Evolutionary conservation across 1,140 invertebrate genomes (phyloP).

Genomic region (Atta cephalotes): DNA sequence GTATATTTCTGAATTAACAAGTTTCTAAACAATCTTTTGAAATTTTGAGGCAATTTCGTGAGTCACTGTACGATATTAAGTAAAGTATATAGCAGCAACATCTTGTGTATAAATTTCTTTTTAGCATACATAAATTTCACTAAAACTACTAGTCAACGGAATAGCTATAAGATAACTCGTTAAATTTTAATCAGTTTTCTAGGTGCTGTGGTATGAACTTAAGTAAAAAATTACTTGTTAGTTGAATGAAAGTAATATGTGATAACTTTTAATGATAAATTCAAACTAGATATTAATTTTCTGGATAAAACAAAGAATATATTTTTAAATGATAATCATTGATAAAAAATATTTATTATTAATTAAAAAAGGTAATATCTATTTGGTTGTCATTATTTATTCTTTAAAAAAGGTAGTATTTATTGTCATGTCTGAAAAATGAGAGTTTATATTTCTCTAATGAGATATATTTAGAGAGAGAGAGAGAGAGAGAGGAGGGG

Average conservation of each 20-base stretch:
- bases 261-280: neutral
- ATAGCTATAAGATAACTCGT: slow-evolving; percentile 16
- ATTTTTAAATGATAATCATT: neutral
- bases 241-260: slow-evolving; percentile 13
- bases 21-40: neutral
- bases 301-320: neutral
- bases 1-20: neutral
- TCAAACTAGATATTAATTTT: slow-evolving; percentile 7
- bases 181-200: slow-evolving; percentile 45
- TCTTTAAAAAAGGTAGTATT: too few relatives aligned
- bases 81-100: neutral
- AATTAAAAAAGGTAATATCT: too few relatives aligned
- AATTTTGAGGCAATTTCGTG: neutral
- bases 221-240: slow-evolving; percentile 26
- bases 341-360: too few relatives aligned
- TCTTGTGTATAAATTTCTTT: slow-evolving; percentile 41
- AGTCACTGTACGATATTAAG: slow-evolving; percentile 21
- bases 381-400: too few relatives aligned
- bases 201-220: neutral
- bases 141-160: slow-evolving; percentile 42
- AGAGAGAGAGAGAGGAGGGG: too few relatives aligned
- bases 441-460: neutral
- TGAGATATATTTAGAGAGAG: neutral
- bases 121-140: slow-evolving; percentile 46
- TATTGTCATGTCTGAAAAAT: neutral